Evolutionary conservation across 2,797 vertebrate species (phyloP), one percentile per base, ranked within the genome.

Genomic region (Mastacembelus armatus): DNA sequence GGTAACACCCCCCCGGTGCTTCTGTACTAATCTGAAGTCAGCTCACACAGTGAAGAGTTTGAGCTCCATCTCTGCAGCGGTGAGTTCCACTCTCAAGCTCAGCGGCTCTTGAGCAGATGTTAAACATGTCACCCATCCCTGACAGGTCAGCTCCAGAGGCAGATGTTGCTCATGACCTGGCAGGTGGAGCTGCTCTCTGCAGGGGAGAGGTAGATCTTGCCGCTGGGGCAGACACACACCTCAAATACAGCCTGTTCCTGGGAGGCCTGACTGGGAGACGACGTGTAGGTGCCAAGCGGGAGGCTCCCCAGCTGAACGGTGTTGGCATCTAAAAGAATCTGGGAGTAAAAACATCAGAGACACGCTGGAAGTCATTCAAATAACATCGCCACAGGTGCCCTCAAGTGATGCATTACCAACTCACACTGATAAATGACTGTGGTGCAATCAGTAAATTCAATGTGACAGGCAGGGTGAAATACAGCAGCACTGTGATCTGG

Each of bases 211-310:
- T 96, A 98, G 71, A 97, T 74, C 89, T 94, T 95, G 71, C 96
- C 96, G 0, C 95, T 97, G 88, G 96, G 94, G 62, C 96, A 98
- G 74, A 96, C 95, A 38, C 96, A 98, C 80, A 97, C 91, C 92
- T 98, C 96, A 40, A 93, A 97, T 36, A 95, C 89, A 24, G 93
- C 92, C 90, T 95, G 96, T 63, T 92, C 92, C 45, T 88, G 89
- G 66, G 92, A 90, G 26, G 84, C 60, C 45, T 57, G 68, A 10
- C 27, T n/a, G 24, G 78, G 22, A 1, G 81, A 77, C 0, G 71
- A 26, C 0, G 94, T 56, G 84, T 94, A 95, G 50, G 80, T 10
- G 83, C 96, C 96, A 5, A 94, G 94, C 27, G 96, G 96, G 85
- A 98, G 94, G 66, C 92, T 92, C 72, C 93, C 95, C 74, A 97